Evolutionary conservation across 2,888 invertebrate species (phyloP).

Genomic region (Andrena trimmerana): DNA sequence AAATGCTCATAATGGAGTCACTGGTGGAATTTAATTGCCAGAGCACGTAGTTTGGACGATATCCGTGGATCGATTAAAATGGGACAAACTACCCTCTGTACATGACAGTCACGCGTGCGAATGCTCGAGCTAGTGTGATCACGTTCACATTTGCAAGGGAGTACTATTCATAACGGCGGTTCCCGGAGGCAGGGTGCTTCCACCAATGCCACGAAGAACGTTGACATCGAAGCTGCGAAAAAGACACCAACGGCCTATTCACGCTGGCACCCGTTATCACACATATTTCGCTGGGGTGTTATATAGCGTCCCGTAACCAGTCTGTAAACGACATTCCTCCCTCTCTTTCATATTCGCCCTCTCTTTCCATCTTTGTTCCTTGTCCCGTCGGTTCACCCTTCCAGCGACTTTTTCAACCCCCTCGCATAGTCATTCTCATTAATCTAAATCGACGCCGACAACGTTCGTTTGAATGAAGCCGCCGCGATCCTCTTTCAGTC

Average conservation of each 20-base stretch:
- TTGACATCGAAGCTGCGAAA: constrained; percentile 63
- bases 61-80: too few species aligned
- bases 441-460: constrained; percentile 70
- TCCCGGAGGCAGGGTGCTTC: constrained; percentile 47
- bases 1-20: too few species aligned
- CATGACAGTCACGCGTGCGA: constrained; percentile 43
- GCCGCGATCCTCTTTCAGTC: constrained; percentile 53
- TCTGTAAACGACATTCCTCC: constrained; percentile 44
- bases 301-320: constrained; percentile 48
- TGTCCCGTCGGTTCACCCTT: constrained; percentile 25
- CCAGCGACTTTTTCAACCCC: constrained; percentile 38
- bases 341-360: not conserved
- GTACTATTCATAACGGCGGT: constrained; percentile 62
- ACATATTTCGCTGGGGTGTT: constrained; percentile 51
- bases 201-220: constrained; percentile 41
- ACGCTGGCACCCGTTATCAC: constrained; percentile 59
- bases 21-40: too few species aligned
- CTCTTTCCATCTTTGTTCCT: constrained; percentile 24
- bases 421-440: constrained; percentile 61
- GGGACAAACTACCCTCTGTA: not conserved
- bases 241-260: constrained; percentile 63
- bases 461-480: constrained; percentile 54
- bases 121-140: constrained; percentile 39
- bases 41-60: too few species aligned
- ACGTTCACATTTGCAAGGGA: constrained; percentile 47